These are phyloP conservation scores for Rotaria sp. DNA, from an alignment of 2,888 invertebrate genomes.

Conservation along the genomic window DNA sequence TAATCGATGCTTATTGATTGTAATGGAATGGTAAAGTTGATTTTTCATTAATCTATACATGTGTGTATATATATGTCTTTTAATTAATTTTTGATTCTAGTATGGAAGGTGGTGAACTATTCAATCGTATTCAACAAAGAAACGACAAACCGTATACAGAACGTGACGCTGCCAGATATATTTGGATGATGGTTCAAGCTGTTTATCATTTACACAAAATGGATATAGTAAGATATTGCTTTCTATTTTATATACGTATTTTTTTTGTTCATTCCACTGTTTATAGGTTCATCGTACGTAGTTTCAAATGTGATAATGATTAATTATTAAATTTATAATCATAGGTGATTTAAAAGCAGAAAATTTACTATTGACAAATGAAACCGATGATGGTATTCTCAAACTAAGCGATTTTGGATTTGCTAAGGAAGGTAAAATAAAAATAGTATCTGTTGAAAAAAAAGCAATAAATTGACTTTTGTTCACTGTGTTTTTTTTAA, in stretches of 20 bases:
- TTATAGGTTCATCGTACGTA: background rate
- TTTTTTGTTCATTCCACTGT: background rate
- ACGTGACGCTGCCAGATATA: conserved; percentile 81
- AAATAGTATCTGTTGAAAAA: background rate
- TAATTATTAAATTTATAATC: background rate
- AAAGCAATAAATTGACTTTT: background rate
- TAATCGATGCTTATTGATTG: conserved; percentile 81
- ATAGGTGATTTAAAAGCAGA: conserved; percentile 76
- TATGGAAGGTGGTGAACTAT: conserved; percentile 40
- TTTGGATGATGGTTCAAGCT: conserved; percentile 89
- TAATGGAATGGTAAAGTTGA: conserved; percentile 78
- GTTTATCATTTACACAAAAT: conserved; percentile 84
- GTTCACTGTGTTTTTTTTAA: background rate
- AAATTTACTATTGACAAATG: conserved; percentile 71
- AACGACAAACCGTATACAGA: conserved; percentile 34
- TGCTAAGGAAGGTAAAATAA: conserved; percentile 2
- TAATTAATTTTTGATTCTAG: conserved; percentile 48
- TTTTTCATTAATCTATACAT: too few species aligned
- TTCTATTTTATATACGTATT: too few species aligned
- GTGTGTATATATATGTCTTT: too few species aligned
- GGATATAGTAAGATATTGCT: conserved; percentile 67
- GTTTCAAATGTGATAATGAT: background rate
- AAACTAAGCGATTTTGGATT: conserved; percentile 88
- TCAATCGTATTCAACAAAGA: conserved; percentile 30
- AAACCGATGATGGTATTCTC: conserved; percentile 67